These are phyloP conservation scores for Pangasius djambal DNA, from an alignment of 2,797 vertebrate species.

Conservation along the genomic window DNA sequence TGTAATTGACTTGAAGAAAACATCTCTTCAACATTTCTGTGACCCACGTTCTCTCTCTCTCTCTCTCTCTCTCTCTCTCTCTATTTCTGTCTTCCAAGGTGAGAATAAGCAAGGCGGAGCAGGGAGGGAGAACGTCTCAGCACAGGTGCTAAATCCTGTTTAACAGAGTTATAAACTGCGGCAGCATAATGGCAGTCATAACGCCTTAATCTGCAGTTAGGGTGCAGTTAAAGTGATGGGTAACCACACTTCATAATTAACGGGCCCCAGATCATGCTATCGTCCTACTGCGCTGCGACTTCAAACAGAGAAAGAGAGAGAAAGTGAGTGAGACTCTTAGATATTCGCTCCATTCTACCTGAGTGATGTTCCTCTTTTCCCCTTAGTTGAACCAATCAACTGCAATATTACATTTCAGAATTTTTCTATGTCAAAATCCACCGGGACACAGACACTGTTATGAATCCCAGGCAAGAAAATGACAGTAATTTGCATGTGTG, in stretches of 20 bases:
- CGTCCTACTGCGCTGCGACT: constrained; percentile 23
- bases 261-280: constrained; percentile 49
- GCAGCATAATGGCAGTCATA: constrained; percentile 64
- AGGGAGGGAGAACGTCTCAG: constrained; percentile 38
- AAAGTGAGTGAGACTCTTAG: not conserved
- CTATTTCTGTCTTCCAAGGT: constrained; percentile 2
- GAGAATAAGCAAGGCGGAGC: constrained; percentile 54
- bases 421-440: constrained; percentile 24
- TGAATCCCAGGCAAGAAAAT: constrained; percentile 28
- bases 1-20: not conserved
- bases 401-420: constrained; percentile 39
- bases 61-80: not conserved
- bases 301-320: constrained; percentile 18
- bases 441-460: constrained; percentile 23
- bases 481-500: constrained; percentile 39
- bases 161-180: constrained; percentile 69
- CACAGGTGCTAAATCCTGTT: constrained; percentile 61
- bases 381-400: constrained; percentile 45
- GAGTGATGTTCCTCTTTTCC: constrained; percentile 11
- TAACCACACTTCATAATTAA: constrained; percentile 70
- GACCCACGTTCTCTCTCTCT: not conserved
- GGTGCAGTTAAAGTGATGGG: constrained; percentile 68
- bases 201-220: constrained; percentile 66
- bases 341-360: constrained; percentile 11
- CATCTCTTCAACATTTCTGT: not conserved